A percentile compares a stretch with the other conserved stretches of the same genome.
Evolutionary conservation across 1,140 invertebrate species (phyloP).

Genomic region (Lordiphosa mommai): DNA sequence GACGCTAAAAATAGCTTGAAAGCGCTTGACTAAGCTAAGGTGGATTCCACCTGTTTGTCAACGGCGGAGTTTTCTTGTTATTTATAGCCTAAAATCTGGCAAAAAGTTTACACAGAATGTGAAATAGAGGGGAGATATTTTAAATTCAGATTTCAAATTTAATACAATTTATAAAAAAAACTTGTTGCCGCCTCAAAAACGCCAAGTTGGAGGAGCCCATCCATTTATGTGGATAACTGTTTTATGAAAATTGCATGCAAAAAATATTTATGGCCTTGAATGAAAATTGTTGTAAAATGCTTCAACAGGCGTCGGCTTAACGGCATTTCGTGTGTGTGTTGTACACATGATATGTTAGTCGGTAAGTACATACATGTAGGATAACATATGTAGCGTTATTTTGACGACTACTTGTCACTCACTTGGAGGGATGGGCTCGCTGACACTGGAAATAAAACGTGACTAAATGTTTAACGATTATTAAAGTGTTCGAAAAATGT

Average conservation of each 20-base stretch:
- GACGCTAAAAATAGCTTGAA: no score
- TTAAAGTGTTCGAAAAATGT: slow-evolving; percentile 44
- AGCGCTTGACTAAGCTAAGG: no score
- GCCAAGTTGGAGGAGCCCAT: slow-evolving; percentile 15
- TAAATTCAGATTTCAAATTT: no score
- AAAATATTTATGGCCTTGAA: slow-evolving; percentile 37
- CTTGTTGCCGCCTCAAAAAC: no score
- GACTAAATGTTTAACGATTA: slow-evolving; percentile 59
- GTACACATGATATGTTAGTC: no score
- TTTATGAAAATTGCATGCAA: slow-evolving; percentile 45
- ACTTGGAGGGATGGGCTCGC: slow-evolving; percentile 21
- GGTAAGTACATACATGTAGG: neutral
- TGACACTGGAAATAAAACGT: slow-evolving; percentile 45
- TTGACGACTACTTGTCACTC: slow-evolving; percentile 46
- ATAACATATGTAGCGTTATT: slow-evolving; percentile 25
- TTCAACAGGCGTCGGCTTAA: slow-evolving; percentile 22
- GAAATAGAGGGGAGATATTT: no score
- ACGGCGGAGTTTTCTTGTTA: no score
- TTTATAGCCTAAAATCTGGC: no score
- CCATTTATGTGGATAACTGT: no score
- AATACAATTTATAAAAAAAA: no score
- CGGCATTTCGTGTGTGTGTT: slow-evolving; percentile 9
- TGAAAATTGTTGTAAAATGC: slow-evolving; percentile 31
- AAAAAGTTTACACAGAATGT: no score
- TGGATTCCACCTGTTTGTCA: no score